Evolutionary conservation across 1,140 invertebrate genomes (phyloP).

Genomic region (Drosophila neocordata): DNA sequence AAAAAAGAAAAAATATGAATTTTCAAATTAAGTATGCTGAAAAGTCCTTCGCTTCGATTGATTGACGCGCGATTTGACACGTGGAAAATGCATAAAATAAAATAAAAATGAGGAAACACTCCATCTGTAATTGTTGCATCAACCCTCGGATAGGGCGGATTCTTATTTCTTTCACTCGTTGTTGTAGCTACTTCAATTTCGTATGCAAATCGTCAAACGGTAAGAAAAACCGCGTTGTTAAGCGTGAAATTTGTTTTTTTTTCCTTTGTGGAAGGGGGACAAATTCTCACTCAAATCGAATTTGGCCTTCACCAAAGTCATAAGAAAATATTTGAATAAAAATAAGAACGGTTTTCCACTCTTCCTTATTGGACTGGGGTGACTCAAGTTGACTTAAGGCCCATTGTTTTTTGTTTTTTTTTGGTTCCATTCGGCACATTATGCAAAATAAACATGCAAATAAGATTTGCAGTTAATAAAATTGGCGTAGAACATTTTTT

Average conservation of each 20-base stretch:
- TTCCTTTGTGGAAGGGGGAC: conserved; percentile 13
- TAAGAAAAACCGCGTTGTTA: conserved; percentile 69
- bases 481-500: conserved; percentile 71
- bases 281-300: conserved; percentile 70
- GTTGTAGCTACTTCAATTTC: conserved; percentile 53
- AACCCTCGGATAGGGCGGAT: conserved; percentile 48
- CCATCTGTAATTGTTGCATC: conserved; percentile 75
- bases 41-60: conserved; percentile 59
- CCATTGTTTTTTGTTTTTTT: conserved; percentile 40
- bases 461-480: conserved; percentile 82
- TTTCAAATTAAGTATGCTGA: conserved; percentile 76
- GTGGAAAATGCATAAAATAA: conserved; percentile 76
- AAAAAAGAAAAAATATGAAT: conserved; percentile 67
- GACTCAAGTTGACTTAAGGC: conserved; percentile 44
- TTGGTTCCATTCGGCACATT: conserved; percentile 54
- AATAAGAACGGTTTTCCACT: conserved; percentile 41
- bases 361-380: conserved; percentile 6
- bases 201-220: conserved; percentile 73
- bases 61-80: conserved; percentile 81
- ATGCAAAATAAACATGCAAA: conserved; percentile 82
- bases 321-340: conserved; percentile 80
- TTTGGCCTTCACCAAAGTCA: conserved; percentile 62
- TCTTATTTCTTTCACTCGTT: background rate
- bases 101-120: conserved; percentile 30
- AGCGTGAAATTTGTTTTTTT: conserved; percentile 82